Evolutionary conservation across 2,113 vertebrate genomes (phyloP).

Genomic region (Pollachius pollachius): DNA sequence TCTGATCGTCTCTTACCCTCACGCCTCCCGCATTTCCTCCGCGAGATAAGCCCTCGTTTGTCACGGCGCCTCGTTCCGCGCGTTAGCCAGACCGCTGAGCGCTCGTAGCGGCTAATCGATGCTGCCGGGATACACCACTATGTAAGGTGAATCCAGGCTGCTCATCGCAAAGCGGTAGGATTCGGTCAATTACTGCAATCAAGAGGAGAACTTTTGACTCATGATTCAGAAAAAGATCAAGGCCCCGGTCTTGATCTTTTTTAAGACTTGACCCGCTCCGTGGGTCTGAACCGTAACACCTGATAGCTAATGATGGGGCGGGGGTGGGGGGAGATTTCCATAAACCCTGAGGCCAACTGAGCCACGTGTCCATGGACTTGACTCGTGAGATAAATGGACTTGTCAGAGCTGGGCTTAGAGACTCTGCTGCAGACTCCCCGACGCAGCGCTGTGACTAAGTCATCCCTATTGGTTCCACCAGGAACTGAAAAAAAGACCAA

Average conservation of each 20-base stretch:
- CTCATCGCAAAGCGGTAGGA: no score
- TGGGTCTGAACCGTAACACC: not conserved
- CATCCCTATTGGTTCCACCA: conserved; percentile 47
- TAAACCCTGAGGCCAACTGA: conserved; percentile 17
- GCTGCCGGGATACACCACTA: not conserved
- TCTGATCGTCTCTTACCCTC: conserved; percentile 35
- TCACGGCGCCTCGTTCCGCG: conserved; percentile 30
- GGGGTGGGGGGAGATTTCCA: conserved; percentile 5
- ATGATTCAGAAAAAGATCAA: not conserved
- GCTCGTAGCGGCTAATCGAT: no score
- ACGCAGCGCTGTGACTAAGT: conserved; percentile 31
- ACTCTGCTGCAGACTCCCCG: conserved; percentile 23
- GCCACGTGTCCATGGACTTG: conserved; percentile 20
- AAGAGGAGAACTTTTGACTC: conserved; percentile 2
- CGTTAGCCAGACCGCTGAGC: not conserved
- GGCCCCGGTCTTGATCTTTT: conserved; percentile 9
- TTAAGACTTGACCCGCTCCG: conserved; percentile 8
- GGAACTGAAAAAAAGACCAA: conserved; percentile 7
- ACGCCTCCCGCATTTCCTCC: not conserved
- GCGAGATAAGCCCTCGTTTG: conserved; percentile 31
- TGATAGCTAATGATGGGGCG: conserved; percentile 26
- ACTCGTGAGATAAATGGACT: conserved; percentile 46
- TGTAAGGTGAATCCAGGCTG: not conserved
- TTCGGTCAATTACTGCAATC: conserved; percentile 7
- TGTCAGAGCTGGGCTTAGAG: conserved; percentile 34